Conservation (phyloP, 2,888 invertebrate genomes). For the Fragum fragum region DNA sequence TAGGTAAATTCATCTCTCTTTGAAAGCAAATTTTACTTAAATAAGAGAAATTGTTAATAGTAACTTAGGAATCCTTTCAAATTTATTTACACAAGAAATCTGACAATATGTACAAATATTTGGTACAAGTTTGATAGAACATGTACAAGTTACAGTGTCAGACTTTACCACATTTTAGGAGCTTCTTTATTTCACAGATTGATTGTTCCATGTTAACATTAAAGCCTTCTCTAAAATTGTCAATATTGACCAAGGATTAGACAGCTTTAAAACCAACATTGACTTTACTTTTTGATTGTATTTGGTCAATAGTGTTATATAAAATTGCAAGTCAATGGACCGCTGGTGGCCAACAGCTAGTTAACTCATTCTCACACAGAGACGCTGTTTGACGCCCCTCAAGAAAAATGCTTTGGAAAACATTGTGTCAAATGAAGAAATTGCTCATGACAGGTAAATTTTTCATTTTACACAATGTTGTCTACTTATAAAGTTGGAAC, state of each 20-base stretch:
- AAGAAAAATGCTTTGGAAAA: too few relatives aligned
- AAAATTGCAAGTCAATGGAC: background rate
- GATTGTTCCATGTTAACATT: background rate
- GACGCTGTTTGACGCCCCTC: too few relatives aligned
- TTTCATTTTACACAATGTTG: background rate
- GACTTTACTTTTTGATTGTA: slow-evolving; percentile 28
- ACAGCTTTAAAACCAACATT: slow-evolving; percentile 23
- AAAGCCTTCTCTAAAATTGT: slow-evolving; percentile 11
- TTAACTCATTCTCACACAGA: too few relatives aligned
- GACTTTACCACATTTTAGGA: slow-evolving; percentile 9
- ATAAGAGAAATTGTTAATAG: too few relatives aligned
- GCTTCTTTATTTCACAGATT: slow-evolving; percentile 12
- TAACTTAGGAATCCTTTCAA: too few relatives aligned
- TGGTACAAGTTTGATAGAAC: background rate
- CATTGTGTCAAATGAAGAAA: background rate
- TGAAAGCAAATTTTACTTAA: too few relatives aligned
- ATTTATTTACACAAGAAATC: too few relatives aligned
- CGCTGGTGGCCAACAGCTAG: slow-evolving; percentile 1
- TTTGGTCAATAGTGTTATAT: background rate
- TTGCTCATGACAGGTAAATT: background rate
- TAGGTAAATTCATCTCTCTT: too few relatives aligned
- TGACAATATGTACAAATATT: too few relatives aligned
- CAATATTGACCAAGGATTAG: slow-evolving; percentile 29
- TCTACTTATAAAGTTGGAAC: too few relatives aligned
- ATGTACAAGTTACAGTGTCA: slow-evolving; percentile 18